Evolutionary conservation across 1,140 invertebrate genomes (phyloP).

Genomic region (Andrena cerasifolii): DNA sequence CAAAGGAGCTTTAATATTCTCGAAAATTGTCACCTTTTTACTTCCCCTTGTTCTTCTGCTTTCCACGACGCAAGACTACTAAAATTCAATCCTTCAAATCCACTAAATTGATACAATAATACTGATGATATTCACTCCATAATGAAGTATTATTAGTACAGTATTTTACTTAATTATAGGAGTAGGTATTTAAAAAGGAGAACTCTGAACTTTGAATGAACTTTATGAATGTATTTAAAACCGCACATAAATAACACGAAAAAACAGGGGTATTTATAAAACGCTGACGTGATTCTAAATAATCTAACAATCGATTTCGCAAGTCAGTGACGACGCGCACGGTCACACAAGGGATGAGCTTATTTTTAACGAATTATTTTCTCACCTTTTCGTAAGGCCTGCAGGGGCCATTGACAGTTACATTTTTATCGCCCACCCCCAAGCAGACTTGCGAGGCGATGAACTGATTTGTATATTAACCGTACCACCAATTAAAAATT

Average conservation of each 20-base stretch:
- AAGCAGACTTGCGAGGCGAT: not conserved
- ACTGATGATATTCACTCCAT: too few species aligned
- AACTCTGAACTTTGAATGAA: slow-evolving; percentile 2
- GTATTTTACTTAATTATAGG: too few species aligned
- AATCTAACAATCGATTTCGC: not conserved
- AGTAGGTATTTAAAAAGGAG: too few species aligned
- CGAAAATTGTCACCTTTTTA: too few species aligned
- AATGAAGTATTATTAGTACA: too few species aligned
- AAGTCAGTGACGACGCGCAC: not conserved
- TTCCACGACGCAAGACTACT: too few species aligned
- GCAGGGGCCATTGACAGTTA: not conserved
- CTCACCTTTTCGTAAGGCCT: not conserved
- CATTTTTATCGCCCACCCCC: not conserved
- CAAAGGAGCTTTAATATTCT: too few species aligned
- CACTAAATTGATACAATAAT: too few species aligned
- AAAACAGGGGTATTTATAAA: not conserved
- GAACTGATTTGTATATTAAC: slow-evolving; percentile 32
- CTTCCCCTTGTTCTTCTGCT: too few species aligned
- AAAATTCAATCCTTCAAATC: too few species aligned
- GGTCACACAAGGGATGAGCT: not conserved
- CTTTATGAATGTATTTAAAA: slow-evolving; percentile 6
- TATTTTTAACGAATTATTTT: not conserved
- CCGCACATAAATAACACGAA: not conserved
- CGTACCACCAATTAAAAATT: slow-evolving; percentile 40
- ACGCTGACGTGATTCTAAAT: too few species aligned